Percentiles rank a stretch among this genome's conserved stretches.
These are phyloP conservation scores for Aix galericulata DNA, from an alignment of 2,113 vertebrate species.

Conservation along the genomic window DNA sequence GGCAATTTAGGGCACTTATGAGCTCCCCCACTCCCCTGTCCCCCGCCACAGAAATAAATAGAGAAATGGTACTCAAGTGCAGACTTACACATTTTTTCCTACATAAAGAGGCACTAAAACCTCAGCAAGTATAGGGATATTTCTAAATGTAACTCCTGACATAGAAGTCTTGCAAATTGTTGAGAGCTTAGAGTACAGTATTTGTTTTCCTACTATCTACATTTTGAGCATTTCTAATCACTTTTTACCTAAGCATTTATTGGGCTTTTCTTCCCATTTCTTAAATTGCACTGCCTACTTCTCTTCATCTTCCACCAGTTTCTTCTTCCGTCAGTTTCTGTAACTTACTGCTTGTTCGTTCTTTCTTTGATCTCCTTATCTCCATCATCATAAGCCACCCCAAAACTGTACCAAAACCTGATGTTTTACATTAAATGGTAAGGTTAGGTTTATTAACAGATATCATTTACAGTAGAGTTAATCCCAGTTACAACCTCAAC, in stretches of 20 bases:
- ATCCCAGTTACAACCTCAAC: background rate
- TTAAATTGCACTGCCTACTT: background rate
- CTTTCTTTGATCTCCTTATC: background rate
- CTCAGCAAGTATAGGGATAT: background rate
- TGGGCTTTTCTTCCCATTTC: background rate
- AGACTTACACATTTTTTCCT: background rate
- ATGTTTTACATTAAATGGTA: background rate
- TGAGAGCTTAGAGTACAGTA: background rate
- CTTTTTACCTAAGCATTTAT: background rate
- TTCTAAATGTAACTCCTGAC: background rate
- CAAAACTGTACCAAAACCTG: background rate
- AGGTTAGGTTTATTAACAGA: background rate
- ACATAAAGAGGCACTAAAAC: accelerated
- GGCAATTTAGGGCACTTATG: background rate
- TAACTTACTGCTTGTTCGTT: background rate
- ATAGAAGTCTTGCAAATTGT: background rate
- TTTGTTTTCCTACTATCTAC: background rate
- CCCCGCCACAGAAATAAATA: background rate
- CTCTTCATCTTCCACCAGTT: background rate
- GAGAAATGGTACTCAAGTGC: accelerated
- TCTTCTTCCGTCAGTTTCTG: background rate
- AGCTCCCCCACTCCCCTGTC: no score
- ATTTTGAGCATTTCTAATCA: accelerated
- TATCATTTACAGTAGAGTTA: background rate
- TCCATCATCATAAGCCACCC: background rate